phyloP scores from a whole-genome alignment of 2,113 vertebrate genomes.

The Vimba vimba region DNA sequence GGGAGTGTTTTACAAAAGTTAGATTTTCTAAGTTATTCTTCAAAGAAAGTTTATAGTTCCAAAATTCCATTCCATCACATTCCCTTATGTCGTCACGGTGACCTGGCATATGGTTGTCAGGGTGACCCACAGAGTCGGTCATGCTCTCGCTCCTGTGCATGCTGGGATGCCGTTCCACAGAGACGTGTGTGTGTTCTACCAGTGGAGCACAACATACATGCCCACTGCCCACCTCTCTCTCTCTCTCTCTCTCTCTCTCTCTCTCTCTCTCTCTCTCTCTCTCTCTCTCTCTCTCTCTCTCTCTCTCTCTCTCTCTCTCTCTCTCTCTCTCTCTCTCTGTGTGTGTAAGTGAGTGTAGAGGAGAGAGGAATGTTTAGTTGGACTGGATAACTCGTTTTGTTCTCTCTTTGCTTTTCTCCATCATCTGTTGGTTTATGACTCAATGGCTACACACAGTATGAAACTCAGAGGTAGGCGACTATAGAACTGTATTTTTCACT shows the following conservation, averaged over 20 bases:
- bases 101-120: constrained; percentile 34
- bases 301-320: constrained; percentile 13
- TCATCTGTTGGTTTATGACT: constrained; percentile 38
- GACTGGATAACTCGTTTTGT: constrained; percentile 32
- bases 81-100: constrained; percentile 9
- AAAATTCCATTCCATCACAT: constrained; percentile 28
- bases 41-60: constrained; percentile 8
- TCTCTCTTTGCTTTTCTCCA: constrained; percentile 23
- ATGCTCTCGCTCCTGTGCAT: constrained; percentile 49
- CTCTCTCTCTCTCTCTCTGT: constrained; percentile 24
- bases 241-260: constrained; percentile 36
- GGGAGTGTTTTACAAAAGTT: not conserved
- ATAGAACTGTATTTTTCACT: not conserved
- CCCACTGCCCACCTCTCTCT: constrained; percentile 56
- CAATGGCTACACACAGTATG: constrained; percentile 68
- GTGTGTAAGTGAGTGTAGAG: constrained; percentile 58
- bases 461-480: constrained; percentile 71
- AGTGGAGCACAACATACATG: constrained; percentile 52
- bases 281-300: constrained; percentile 57
- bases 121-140: constrained; percentile 23
- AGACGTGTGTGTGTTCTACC: constrained; percentile 61
- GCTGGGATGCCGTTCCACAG: constrained; percentile 63
- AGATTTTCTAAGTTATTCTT: not conserved
- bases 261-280: too few species aligned
- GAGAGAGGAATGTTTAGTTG: constrained; percentile 54